A percentile compares a stretch with the other conserved stretches of the same genome.
Conservation (phyloP, 2,797 vertebrate species). For the Rhynchonycteris naso region DNA sequence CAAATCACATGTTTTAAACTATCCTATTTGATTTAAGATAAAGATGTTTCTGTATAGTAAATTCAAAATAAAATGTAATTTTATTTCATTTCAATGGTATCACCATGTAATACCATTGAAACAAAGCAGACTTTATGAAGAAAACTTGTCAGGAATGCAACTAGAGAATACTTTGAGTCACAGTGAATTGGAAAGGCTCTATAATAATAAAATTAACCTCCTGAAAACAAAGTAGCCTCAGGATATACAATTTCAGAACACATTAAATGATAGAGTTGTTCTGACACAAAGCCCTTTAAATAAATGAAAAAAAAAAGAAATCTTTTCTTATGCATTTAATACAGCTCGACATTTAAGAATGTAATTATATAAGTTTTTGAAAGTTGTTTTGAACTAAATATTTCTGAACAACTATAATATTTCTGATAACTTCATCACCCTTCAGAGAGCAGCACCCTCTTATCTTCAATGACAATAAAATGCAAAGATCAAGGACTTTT, state of each 20-base stretch:
- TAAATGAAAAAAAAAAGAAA: background rate
- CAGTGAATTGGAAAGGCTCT: constrained; percentile 40
- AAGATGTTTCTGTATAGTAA: background rate
- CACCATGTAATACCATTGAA: background rate
- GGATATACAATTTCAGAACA: constrained; percentile 30
- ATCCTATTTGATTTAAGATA: constrained; percentile 10
- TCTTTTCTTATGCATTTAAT: constrained; percentile 7
- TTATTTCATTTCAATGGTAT: no score
- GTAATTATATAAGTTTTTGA: constrained; percentile 33
- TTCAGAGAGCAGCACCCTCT: background rate
- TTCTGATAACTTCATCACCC: background rate
- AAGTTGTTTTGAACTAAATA: background rate
- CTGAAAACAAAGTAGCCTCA: constrained; percentile 13
- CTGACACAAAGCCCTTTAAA: background rate
- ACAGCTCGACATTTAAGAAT: constrained; percentile 47
- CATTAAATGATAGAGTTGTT: background rate
- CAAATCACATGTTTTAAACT: background rate
- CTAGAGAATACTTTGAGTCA: constrained; percentile 1
- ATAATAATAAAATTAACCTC: constrained; percentile 68
- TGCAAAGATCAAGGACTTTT: background rate
- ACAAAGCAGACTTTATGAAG: background rate
- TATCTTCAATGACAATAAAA: background rate
- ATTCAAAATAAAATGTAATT: constrained; percentile 2
- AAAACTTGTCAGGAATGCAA: background rate
- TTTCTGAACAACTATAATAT: background rate